These are phyloP conservation scores for Hexactinellida sp. DNA, from an alignment of 37 sponge, comb jelly and placozoan genomes.

Conservation along the genomic window DNA sequence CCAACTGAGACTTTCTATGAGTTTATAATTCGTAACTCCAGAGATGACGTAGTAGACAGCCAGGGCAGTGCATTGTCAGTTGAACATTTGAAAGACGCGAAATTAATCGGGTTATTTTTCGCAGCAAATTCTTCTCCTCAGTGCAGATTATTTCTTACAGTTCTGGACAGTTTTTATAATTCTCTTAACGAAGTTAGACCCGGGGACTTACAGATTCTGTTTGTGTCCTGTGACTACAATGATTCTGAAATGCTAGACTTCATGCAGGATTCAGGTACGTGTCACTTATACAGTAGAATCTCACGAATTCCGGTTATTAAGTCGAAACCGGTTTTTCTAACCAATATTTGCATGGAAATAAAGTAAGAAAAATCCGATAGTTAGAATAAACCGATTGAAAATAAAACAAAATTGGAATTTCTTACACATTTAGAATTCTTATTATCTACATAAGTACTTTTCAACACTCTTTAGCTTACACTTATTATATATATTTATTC, in stretches of 20 bases:
- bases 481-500: too few species aligned
- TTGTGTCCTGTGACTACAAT: neutral
- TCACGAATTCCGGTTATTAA: too few species aligned
- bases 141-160: neutral
- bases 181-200: constrained; percentile 11
- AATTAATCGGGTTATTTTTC: neutral
- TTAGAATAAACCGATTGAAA: too few species aligned
- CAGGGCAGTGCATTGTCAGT: neutral
- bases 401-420: too few species aligned
- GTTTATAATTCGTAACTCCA: neutral
- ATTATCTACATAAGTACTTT: too few species aligned
- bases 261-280: constrained; percentile 11
- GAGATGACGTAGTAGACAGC: neutral
- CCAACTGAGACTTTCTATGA: neutral
- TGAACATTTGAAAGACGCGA: neutral
- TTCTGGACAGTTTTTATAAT: constrained; percentile 1
- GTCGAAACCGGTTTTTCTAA: too few species aligned
- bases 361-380: too few species aligned
- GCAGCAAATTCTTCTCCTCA: constrained; percentile 12
- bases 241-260: neutral
- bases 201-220: neutral
- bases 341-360: too few species aligned
- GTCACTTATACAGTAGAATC: too few species aligned
- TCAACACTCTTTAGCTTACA: too few species aligned
- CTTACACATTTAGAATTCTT: too few species aligned